Base-by-base conservation (phyloP, 2,113 vertebrate species). In the Microtus richardsoni region DNA sequence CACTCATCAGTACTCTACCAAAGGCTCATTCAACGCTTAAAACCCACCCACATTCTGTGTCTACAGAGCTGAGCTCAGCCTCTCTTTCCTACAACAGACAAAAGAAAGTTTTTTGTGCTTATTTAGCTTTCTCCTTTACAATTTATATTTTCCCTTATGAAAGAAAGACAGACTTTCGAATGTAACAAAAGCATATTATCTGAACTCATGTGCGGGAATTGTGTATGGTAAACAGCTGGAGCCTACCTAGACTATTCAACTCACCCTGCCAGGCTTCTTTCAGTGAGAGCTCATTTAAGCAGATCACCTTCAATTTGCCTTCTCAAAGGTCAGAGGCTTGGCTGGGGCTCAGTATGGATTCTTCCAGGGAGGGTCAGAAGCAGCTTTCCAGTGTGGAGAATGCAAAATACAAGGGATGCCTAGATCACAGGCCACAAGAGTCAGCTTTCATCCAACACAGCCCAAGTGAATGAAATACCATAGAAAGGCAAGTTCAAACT, bases 41-140 rank as follows among this genome's bases (percentile, higher is more conserved):
- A 87, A 41, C 21, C 4, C 47, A 58, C 12, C 19, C 2, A 66
- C 13, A 17, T 47, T 91, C 75, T 62, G 11, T 93, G 71, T 70
- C 16, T 71, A 28, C 13, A 39, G 7, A 95, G 3, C 24, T 91
- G 22, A 93, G 6, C 39, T 91, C 33, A 49, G 33, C 13, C 44
- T 77, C 47, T 47, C 13, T 88, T 36, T 64, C 58, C 36, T 30
- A 58, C 2, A 77, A 14, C 24, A 66, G n/a, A 33, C 14, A 87
- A 83, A 93, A 92, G 16, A 70, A 91, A 49, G 5, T n/a, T 36
- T 52, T 52, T 12, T 28, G 74, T 85, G 36, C 41, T 89, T 80
- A 6, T 88, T 91, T 89, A 47, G 79, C 49, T 91, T 80, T 71
- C 33, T 87, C 75, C 93, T 87, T 11, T 60, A 54, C 26, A 78